These are phyloP conservation scores for Hyperopisus bebe DNA, from an alignment of 2,113 vertebrate genomes.

Conservation along the genomic window DNA sequence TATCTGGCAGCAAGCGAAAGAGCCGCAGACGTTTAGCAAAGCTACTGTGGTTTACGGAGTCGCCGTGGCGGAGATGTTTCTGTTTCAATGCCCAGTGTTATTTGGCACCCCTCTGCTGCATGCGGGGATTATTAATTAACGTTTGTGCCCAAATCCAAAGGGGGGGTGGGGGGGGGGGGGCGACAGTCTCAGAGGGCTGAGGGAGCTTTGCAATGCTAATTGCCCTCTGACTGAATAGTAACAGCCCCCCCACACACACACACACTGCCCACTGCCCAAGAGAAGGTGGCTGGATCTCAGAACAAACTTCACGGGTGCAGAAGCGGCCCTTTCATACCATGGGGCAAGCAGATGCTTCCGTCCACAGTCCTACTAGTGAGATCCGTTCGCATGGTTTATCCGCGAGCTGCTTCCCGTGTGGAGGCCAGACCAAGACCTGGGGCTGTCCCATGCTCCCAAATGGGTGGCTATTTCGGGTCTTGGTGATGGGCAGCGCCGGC, in stretches of 20 bases:
- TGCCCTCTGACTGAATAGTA: background rate
- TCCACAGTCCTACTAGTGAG: background rate
- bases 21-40: background rate
- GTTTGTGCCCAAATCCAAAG: background rate
- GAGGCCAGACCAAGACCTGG: background rate
- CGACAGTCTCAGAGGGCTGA: background rate
- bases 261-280: background rate
- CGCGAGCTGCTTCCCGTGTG: background rate
- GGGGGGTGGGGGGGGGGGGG: background rate
- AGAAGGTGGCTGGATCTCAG: background rate
- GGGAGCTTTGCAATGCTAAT: background rate
- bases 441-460: background rate
- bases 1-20: background rate
- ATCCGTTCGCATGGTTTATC: background rate
- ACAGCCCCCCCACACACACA: background rate
- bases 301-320: background rate
- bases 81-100: background rate
- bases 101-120: background rate
- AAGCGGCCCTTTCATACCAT: background rate
- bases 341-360: background rate
- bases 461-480: background rate
- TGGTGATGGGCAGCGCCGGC: background rate
- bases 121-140: slow-evolving; percentile 3
- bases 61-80: background rate
- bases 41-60: background rate